Conservation (phyloP, 2,888 invertebrate genomes). For the Tenthredo amoena region DNA sequence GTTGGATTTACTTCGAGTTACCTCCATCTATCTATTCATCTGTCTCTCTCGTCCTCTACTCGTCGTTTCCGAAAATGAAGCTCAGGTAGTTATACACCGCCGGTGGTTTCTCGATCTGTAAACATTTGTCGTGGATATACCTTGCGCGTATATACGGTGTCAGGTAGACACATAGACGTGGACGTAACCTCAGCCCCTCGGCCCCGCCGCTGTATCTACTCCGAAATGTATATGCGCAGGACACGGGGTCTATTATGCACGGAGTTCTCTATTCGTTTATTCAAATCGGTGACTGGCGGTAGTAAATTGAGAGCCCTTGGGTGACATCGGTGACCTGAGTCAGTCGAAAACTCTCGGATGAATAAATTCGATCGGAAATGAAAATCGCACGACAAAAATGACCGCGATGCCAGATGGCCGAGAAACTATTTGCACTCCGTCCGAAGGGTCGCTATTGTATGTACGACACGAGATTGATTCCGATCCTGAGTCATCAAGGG, state of each 20-base stretch:
- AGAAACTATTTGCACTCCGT: neutral
- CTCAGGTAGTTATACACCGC: neutral
- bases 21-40: too few species aligned
- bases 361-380: too few species aligned
- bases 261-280: conserved; percentile 20
- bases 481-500: neutral
- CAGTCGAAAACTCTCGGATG: neutral
- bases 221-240: neutral
- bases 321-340: neutral
- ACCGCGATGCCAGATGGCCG: neutral
- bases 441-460: neutral
- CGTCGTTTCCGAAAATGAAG: neutral
- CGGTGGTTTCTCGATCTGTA: neutral
- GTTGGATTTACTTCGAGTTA: conserved; percentile 1
- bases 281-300: neutral
- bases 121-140: conserved; percentile 10
- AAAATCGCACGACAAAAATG: too few species aligned
- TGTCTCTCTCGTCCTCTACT: neutral
- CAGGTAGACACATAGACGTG: neutral
- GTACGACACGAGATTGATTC: neutral
- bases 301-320: neutral
- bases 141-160: neutral
- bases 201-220: neutral
- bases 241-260: neutral
- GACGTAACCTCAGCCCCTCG: neutral